Conservation (phyloP, 2,113 vertebrate species). For the Catagonus wagneri region DNA sequence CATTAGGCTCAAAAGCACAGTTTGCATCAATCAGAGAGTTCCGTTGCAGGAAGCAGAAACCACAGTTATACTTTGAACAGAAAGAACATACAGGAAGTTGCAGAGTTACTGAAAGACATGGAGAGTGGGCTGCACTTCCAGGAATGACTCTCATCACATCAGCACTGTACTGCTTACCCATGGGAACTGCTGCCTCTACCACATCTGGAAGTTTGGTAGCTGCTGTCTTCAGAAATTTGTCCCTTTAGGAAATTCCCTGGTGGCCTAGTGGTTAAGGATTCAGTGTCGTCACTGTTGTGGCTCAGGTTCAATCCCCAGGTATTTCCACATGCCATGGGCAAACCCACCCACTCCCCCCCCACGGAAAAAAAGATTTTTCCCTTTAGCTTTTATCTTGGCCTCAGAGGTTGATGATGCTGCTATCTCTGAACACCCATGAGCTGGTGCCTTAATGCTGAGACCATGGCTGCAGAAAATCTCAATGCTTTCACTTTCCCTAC, state of each 20-base stretch:
- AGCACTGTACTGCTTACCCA: no score
- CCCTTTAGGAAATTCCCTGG: background rate
- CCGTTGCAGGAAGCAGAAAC: background rate
- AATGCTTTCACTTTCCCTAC: background rate
- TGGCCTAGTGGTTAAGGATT: background rate
- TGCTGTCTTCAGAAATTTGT: background rate
- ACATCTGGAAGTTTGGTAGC: background rate
- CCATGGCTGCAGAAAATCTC: background rate
- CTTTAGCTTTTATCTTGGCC: background rate
- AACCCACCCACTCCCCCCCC: no score
- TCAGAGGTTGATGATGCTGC: background rate
- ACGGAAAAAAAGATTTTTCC: background rate
- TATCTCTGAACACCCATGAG: background rate
- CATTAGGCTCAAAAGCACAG: background rate
- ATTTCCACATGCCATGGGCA: no score
- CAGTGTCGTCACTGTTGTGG: background rate
- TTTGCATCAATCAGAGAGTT: background rate
- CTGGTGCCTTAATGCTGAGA: background rate
- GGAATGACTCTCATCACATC: background rate
- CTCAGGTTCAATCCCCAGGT: background rate
- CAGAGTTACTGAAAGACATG: background rate
- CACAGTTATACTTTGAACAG: slow-evolving; percentile 4
- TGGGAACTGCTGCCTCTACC: background rate
- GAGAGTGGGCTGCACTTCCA: background rate
- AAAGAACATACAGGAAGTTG: slow-evolving; percentile 2